These are phyloP conservation scores for Parauchenoglanis punctatus DNA, from an alignment of 2,797 vertebrate genomes.

Conservation along the genomic window DNA sequence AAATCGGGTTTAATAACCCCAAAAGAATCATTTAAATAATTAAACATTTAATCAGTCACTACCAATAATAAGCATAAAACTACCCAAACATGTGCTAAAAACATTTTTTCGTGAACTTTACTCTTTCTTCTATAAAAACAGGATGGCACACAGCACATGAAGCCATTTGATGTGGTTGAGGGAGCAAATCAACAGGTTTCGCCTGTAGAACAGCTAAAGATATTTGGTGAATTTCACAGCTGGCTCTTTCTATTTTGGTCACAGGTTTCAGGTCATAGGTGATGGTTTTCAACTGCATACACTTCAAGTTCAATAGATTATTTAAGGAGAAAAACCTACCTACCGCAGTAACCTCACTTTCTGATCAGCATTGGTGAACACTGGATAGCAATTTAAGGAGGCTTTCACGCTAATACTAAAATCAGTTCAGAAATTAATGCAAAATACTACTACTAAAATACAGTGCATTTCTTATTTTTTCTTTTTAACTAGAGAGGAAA, in stretches of 20 bases:
- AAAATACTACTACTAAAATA: background rate
- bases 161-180: slow-evolving; percentile 17
- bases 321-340: background rate
- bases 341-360: background rate
- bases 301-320: background rate
- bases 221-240: background rate
- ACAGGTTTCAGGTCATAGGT: background rate
- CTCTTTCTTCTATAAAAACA: background rate
- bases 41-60: background rate
- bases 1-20: background rate
- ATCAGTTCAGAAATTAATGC: background rate
- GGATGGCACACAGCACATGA: background rate
- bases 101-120: background rate
- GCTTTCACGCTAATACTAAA: too few relatives aligned
- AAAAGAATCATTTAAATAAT: background rate
- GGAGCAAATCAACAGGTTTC: background rate
- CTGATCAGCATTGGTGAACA: background rate
- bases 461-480: background rate
- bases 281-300: background rate
- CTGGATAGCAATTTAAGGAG: background rate
- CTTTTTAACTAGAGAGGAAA: background rate
- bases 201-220: background rate
- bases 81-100: background rate
- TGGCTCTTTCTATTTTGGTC: slow-evolving; percentile 11
- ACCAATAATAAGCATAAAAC: background rate